A percentile compares a stretch with the other conserved stretches of the same genome.
Conservation (phyloP, 2,113 vertebrate species). For the Xiphophorus couchianus region DNA sequence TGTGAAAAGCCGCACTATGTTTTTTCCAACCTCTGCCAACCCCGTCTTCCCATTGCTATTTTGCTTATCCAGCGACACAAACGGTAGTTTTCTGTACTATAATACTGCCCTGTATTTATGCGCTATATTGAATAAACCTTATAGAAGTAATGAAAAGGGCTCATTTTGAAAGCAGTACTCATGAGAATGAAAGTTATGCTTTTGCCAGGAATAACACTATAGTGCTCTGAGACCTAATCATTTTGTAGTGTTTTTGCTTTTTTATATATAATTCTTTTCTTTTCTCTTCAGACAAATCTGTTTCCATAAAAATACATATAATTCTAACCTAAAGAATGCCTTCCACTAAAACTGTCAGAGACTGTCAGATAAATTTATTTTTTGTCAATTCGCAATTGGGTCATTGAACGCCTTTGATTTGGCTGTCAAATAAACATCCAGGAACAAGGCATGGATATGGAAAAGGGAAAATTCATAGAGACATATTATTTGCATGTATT, state of each 20-base stretch:
- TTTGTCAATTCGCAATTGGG: neutral
- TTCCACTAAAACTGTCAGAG: conserved; percentile 51
- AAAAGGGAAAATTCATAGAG: conserved; percentile 61
- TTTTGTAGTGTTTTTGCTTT: conserved; percentile 17
- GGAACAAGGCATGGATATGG: conserved; percentile 31
- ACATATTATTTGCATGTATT: conserved; percentile 73
- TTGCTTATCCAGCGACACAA: conserved; percentile 27
- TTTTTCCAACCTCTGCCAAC: conserved; percentile 31
- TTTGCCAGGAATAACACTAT: conserved; percentile 7
- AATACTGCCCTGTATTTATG: conserved; percentile 60
- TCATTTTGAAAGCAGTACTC: conserved; percentile 3
- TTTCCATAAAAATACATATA: conserved; percentile 33
- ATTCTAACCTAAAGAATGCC: conserved; percentile 44
- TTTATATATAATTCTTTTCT: neutral
- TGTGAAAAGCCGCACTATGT: neutral
- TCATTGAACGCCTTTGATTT: conserved; percentile 54
- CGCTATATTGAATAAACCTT: conserved; percentile 39
- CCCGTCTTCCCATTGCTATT: conserved; percentile 16
- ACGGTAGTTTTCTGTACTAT: conserved; percentile 40
- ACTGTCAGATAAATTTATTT: conserved; percentile 17
- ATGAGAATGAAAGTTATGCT: conserved; percentile 10
- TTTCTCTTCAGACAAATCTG: conserved; percentile 5
- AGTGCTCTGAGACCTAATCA: neutral
- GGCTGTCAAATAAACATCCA: conserved; percentile 55
- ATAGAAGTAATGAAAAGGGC: neutral